These are phyloP conservation scores for Sepiola atlantica DNA, from an alignment of 2,888 invertebrate genomes.

Conservation along the genomic window DNA sequence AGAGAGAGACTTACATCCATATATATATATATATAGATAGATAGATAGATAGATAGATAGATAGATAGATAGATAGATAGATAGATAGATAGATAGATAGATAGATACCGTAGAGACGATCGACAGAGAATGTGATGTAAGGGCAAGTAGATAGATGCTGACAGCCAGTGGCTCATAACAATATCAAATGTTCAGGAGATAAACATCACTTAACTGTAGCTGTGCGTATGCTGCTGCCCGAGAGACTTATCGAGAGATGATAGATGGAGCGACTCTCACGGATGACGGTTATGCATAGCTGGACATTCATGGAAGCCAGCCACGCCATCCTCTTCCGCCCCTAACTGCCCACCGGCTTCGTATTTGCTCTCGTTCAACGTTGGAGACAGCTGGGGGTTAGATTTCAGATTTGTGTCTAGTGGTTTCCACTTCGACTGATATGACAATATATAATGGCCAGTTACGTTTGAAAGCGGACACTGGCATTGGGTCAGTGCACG, in stretches of 20 bases:
- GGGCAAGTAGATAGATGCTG: background rate
- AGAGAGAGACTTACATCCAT: too few species aligned
- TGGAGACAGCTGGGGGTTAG: background rate
- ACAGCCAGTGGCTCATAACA: background rate
- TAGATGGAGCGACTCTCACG: background rate
- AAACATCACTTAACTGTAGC: background rate
- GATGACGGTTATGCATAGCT: conserved; percentile 15
- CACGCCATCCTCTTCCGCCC: background rate
- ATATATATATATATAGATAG: too few species aligned
- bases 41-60: background rate
- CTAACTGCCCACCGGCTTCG: background rate
- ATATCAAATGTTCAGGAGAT: background rate
- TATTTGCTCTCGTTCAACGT: background rate
- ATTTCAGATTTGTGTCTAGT: conserved; percentile 3
- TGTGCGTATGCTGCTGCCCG: background rate
- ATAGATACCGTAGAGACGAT: background rate
- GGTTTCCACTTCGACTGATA: background rate
- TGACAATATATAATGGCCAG: background rate
- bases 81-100: background rate
- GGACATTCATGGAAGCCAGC: background rate
- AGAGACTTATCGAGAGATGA: background rate
- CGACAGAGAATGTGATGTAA: background rate
- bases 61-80: background rate
- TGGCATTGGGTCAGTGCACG: background rate
- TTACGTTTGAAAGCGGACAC: background rate